Evolutionary conservation across 2,113 vertebrate species (phyloP).

Genomic region (Vimba vimba): DNA sequence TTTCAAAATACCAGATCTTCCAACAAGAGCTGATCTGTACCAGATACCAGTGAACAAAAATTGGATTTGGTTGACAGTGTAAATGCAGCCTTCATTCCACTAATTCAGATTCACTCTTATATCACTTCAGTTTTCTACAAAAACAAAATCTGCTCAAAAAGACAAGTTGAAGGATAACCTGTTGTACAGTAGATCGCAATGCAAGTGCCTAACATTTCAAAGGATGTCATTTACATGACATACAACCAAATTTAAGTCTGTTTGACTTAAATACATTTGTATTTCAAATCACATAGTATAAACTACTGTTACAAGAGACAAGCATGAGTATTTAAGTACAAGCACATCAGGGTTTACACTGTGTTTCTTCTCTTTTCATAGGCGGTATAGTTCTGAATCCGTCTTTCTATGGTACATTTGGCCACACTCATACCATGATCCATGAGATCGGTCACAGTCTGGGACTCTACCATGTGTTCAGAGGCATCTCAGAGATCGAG

Average conservation of each 20-base stretch:
- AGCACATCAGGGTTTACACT: not conserved
- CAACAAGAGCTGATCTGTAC: not conserved
- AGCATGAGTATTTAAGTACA: not conserved
- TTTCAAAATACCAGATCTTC: too few species aligned
- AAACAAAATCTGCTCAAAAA: too few species aligned
- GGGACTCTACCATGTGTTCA: conserved; percentile 96
- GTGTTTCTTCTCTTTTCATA: conserved; percentile 55
- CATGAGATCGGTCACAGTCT: conserved; percentile 97
- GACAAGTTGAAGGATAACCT: too few species aligned
- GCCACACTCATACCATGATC: conserved; percentile 98
- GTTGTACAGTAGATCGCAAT: too few species aligned
- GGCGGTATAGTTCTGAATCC: conserved; percentile 97
- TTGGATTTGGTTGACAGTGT: not conserved
- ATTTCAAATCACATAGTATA: not conserved
- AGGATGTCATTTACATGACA: too few species aligned
- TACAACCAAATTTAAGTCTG: not conserved
- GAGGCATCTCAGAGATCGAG: conserved; percentile 95
- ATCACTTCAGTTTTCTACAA: too few species aligned
- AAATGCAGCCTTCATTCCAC: not conserved
- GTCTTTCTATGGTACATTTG: conserved; percentile 92
- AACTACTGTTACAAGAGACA: not conserved
- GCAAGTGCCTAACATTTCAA: too few species aligned
- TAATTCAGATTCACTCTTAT: not conserved
- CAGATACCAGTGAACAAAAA: not conserved
- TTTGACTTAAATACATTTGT: not conserved